Evolutionary conservation across 2,113 vertebrate species (phyloP), one percentile per base, ranked within the genome.

Genomic region (Camelus dromedarius): DNA sequence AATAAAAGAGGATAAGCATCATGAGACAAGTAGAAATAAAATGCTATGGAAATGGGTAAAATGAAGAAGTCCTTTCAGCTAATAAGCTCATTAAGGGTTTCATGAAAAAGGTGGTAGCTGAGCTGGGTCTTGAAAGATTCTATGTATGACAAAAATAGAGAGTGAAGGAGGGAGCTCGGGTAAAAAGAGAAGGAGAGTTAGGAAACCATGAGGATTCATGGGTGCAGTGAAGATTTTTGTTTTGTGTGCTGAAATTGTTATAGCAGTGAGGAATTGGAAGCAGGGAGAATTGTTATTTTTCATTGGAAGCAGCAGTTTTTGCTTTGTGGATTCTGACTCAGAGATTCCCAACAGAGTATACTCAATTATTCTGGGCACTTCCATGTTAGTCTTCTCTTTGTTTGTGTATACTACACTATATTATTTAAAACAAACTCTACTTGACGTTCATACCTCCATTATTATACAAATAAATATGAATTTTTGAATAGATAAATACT

Each of bases 1-100:
- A 16, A 82, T 38, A 62, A 75, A 94, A 30, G 60, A 91, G 3
- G 6, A 75, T 73, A 86, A 66, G 50, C 28, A 60, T 28, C 20
- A 96, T 66, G 28, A 84, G 15, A 66, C 5, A 84, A 79, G 38
- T 54, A 83, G 48, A 94, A 88, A 85, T 84, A 86, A 90, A 92
- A 83, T 85, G 26, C 19, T 80, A 30, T 30, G 30, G 16, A 94
- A 85, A 75, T 12, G 24, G 2, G 62, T 70, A 73, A 22, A 64
- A 89, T 24, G 69, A 73, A 89, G 11, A 66, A 42, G 6, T 52
- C 14, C 3, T 75, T 73, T 87, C 60, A 22, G 28, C 5, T 9
- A n/a, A 8, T 19, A 58, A 70, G 8, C 46, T 42, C 1, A 79
- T 80, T 62, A 67, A 81, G 3, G 11, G 18, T 20, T 94, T 82